These are phyloP conservation scores for Hartigia nigra DNA, from an alignment of 2,888 invertebrate genomes.

Conservation along the genomic window DNA sequence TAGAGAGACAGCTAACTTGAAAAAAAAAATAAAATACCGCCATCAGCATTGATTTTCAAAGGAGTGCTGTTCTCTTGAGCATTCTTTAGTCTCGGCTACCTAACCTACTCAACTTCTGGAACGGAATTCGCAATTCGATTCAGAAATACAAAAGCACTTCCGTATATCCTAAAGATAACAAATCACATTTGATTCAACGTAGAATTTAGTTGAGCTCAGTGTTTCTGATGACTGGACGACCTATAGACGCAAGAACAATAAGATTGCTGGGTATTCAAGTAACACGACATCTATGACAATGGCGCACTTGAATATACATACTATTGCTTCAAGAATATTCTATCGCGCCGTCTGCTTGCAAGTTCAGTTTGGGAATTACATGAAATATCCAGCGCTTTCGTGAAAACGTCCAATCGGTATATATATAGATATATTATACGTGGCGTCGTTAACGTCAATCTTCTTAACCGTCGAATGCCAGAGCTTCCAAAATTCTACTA, in stretches of 20 bases:
- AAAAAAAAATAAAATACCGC: slow-evolving; percentile 2
- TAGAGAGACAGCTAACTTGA: background rate
- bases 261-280: background rate
- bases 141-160: background rate
- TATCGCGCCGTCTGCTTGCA: background rate
- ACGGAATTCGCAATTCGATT: background rate
- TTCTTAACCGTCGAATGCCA: background rate
- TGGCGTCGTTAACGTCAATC: background rate
- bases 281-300: background rate
- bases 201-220: background rate
- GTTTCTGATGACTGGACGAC: background rate
- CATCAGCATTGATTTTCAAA: slow-evolving; percentile 34
- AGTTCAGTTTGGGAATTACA: background rate
- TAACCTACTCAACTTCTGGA: background rate
- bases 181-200: background rate
- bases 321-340: background rate
- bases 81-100: background rate
- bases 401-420: background rate
- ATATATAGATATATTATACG: background rate
- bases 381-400: background rate
- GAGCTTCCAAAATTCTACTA: background rate
- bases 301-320: background rate
- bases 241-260: background rate
- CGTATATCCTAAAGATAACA: background rate
- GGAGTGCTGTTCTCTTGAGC: slow-evolving; percentile 7